Base-by-base conservation (phyloP, 2,888 invertebrate genomes). In the Drosophila percnosoma region DNA sequence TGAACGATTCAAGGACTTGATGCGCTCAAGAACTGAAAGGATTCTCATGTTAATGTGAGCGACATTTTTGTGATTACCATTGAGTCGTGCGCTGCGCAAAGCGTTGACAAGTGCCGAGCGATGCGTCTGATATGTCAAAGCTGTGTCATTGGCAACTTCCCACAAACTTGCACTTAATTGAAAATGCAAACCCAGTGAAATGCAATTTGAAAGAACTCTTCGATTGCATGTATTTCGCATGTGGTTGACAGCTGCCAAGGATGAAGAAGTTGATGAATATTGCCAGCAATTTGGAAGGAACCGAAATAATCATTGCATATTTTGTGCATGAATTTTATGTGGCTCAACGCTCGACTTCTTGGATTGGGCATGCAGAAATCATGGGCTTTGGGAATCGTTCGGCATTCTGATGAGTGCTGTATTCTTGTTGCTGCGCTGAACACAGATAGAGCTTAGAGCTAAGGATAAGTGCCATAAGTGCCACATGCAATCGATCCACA, bases 401-500 rank as follows among this genome's bases (percentile, higher is more conserved):
- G 42, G 53, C 49, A 62, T 40, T 66, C 42, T 55, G 40, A 67
- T 38, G 58, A 59, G 38, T 49, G 31, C 40, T 18, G 34, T 21
- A 21, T 3, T 13, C 21, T 2, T 21, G 15, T 8, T 27, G 18
- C 18, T 11, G 21, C 2, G 15, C 24, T 5, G 21, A 18, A 1
- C 31, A n/a, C 29, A n/a, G 10, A 40, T n/a, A 21, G 40, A 13
- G 10, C 29, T 54, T n/a, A 21, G 40, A 13, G 10, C 29, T 54
- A 33, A 10, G 33, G 15, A 36, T 15, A 36, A 15, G 36, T 36
- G 36, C 61, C 74, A 15, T 18, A 68, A 68, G 79, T 62, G 55
- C 38, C 51, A 45, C 36, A 54, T 61, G 57, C 75, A 62, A 75
- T 75, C 69, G 70, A 75, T 61, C 31, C 69, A 48, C 45, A 49